Conservation (phyloP, 2,888 invertebrate species). For the Apantesis nais region DNA sequence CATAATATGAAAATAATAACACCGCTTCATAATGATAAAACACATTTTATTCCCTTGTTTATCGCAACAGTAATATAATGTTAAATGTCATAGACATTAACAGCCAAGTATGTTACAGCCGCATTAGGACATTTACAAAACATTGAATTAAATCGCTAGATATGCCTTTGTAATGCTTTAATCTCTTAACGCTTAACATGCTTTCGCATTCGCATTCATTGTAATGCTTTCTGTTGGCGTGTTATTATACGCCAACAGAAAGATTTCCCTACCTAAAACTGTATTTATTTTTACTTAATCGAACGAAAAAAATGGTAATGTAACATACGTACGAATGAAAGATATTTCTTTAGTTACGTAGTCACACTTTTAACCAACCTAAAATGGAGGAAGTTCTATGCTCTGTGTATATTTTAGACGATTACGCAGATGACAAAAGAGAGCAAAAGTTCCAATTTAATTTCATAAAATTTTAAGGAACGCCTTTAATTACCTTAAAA, state of each 20-base stretch:
- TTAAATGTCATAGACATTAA: not conserved
- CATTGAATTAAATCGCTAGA: not conserved
- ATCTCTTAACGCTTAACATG: not conserved
- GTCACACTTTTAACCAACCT: too few relatives aligned
- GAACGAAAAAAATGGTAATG: too few relatives aligned
- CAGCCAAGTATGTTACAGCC: not conserved
- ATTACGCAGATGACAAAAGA: too few relatives aligned
- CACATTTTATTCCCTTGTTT: not conserved
- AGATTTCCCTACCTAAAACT: not conserved
- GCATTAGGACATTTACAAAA: not conserved
- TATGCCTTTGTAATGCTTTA: not conserved
- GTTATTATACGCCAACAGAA: not conserved
- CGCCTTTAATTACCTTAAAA: too few relatives aligned
- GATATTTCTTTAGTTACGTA: too few relatives aligned
- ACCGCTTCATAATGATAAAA: not conserved
- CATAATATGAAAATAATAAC: not conserved
- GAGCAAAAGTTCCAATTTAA: too few relatives aligned
- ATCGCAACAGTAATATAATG: not conserved
- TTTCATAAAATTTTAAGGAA: too few relatives aligned
- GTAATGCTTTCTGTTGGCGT: too few relatives aligned
- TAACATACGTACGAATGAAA: not conserved
- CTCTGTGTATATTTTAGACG: too few relatives aligned
- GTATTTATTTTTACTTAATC: not conserved
- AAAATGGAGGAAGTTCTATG: too few relatives aligned
- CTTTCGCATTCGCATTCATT: too few relatives aligned